phyloP scores from a whole-genome alignment of 2,888 invertebrate species.

The Pheosia gnoma region DNA sequence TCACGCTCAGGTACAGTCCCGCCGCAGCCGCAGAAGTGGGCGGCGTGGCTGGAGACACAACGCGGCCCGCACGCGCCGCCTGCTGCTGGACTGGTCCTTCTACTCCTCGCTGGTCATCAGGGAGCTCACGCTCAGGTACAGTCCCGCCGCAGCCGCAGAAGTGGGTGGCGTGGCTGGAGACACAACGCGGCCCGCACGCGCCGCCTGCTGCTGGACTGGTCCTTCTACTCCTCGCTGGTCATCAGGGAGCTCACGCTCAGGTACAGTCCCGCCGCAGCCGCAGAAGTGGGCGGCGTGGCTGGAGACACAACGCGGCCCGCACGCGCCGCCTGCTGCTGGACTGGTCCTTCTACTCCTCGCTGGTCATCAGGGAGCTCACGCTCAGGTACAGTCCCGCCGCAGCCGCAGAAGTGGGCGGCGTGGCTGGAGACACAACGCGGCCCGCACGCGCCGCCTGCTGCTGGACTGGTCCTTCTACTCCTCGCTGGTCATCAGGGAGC shows the following conservation, averaged over 20 bases:
- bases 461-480: slow-evolving; percentile 98
- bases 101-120: slow-evolving; percentile 91
- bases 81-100: slow-evolving; percentile 96
- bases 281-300: neutral
- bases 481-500: slow-evolving; percentile 96
- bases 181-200: slow-evolving; percentile 87
- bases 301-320: neutral
- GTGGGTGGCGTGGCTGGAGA: too few relatives aligned
- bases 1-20: slow-evolving; percentile 63
- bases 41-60: neutral
- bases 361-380: slow-evolving; percentile 97
- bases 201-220: slow-evolving; percentile 97
- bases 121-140: slow-evolving; percentile 85
- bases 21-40: neutral
- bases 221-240: slow-evolving; percentile 97
- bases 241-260: slow-evolving; percentile 90
- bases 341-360: slow-evolving; percentile 98
- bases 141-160: neutral
- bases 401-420: neutral
- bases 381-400: slow-evolving; percentile 20
- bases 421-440: neutral
- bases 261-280: neutral
- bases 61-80: slow-evolving; percentile 83
- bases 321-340: slow-evolving; percentile 89
- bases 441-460: slow-evolving; percentile 85